Percentiles rank a stretch among this genome's conserved stretches.
phyloP scores from a whole-genome alignment of 2,888 invertebrate species.

The Melikaiella ostensackeni region DNA sequence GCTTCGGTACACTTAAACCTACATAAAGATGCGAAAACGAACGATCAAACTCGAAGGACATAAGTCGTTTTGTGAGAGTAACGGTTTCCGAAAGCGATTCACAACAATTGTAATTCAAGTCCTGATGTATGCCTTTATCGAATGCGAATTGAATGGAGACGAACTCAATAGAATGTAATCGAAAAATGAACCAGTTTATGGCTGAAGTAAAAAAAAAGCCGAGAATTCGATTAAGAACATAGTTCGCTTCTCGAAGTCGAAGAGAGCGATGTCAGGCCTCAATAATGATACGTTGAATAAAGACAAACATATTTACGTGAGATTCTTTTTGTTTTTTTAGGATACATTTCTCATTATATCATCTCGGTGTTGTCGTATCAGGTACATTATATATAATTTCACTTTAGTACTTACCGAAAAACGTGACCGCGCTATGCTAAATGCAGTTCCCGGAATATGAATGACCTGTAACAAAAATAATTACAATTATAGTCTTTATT shows the following conservation, averaged over 20 bases:
- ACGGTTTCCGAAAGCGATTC: conserved; percentile 37
- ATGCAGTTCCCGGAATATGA: not conserved
- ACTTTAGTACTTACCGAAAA: conserved; percentile 12
- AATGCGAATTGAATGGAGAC: conserved; percentile 32
- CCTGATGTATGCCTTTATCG: conserved; percentile 34
- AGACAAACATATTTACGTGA: conserved; percentile 12
- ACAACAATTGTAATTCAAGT: conserved; percentile 30
- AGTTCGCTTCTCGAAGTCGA: too few relatives aligned
- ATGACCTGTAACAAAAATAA: conserved; percentile 1
- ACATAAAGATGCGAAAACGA: conserved; percentile 27
- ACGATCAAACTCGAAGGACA: conserved; percentile 37
- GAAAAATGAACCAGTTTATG: conserved; percentile 30
- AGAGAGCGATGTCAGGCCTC: too few relatives aligned
- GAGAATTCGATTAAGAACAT: too few relatives aligned
- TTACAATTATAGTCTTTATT: not conserved
- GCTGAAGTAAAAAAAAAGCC: conserved; percentile 23
- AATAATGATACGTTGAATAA: conserved; percentile 27
- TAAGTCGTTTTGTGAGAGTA: conserved; percentile 34
- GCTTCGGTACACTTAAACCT: conserved; percentile 31
- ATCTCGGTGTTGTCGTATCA: not conserved
- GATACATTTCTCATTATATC: not conserved
- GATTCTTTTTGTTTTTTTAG: not conserved
- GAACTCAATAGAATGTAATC: conserved; percentile 34
- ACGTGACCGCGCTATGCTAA: not conserved
- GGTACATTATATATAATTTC: not conserved